Conservation (phyloP, 2,113 vertebrate genomes). For the Xiphophorus hellerii region DNA sequence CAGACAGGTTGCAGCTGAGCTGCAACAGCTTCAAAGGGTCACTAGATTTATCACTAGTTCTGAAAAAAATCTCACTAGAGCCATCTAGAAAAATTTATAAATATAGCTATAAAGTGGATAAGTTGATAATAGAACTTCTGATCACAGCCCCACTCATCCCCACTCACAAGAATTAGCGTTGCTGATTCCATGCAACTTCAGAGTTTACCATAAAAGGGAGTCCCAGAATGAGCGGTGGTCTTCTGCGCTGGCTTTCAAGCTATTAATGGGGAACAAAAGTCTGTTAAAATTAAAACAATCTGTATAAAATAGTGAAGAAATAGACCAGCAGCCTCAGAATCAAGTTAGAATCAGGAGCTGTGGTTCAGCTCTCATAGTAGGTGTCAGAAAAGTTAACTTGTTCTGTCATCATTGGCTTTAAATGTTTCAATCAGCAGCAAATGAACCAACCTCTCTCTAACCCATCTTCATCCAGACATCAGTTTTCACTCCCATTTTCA, state of each 20-base stretch:
- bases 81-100: no score
- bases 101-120: no score
- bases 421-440: no score
- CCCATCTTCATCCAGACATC: no score
- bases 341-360: conserved; percentile 61
- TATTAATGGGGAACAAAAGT: neutral
- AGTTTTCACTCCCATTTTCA: no score
- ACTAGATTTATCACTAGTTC: no score
- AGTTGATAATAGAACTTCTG: conserved; percentile 11
- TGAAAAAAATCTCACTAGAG: no score
- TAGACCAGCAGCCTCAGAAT: conserved; percentile 40
- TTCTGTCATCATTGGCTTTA: conserved; percentile 62
- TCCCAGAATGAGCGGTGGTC: neutral
- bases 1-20: no score
- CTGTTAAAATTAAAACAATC: neutral
- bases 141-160: conserved; percentile 30
- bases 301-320: neutral
- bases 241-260: neutral
- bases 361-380: conserved; percentile 67
- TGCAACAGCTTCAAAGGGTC: no score
- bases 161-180: conserved; percentile 17
- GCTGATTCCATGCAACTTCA: neutral
- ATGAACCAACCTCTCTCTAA: no score
- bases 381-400: conserved; percentile 69
- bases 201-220: neutral